Conservation (phyloP, 2,888 invertebrate genomes). For the Stenodema calcarata region DNA sequence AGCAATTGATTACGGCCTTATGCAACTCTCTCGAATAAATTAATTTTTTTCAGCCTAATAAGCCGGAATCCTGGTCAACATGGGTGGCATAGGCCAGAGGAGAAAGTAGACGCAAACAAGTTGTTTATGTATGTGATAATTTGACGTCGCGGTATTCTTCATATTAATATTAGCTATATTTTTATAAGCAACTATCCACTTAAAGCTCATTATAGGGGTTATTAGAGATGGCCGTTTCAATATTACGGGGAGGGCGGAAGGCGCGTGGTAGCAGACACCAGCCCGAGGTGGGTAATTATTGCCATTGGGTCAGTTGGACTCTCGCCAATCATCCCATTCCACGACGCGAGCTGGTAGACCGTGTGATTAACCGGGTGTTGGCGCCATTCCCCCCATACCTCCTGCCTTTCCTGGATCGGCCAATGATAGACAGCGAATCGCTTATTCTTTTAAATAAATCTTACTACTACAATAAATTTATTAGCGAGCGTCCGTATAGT, state of each 20-base stretch:
- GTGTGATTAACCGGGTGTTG: not conserved
- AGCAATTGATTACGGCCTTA: no score
- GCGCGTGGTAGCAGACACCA: not conserved
- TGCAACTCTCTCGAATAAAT: no score
- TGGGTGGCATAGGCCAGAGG: not conserved
- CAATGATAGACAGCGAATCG: not conserved
- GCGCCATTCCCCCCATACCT: not conserved
- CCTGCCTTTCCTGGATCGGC: not conserved
- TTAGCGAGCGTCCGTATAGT: not conserved
- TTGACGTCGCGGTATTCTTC: not conserved
- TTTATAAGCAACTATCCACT: not conserved
- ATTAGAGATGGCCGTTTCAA: not conserved
- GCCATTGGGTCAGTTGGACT: constrained; percentile 17
- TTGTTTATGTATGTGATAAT: constrained; percentile 31
- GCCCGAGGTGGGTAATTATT: constrained; percentile 13
- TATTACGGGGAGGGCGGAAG: not conserved
- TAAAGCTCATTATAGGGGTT: not conserved
- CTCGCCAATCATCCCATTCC: constrained; percentile 16
- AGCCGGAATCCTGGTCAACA: not conserved
- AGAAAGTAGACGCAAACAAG: constrained; percentile 4
- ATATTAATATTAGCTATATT: not conserved
- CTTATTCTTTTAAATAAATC: not conserved
- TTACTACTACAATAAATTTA: not conserved
- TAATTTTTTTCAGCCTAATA: not conserved
- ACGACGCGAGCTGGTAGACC: not conserved